Evolutionary conservation across 2,888 invertebrate species (phyloP), one percentile per base, ranked within the genome.

Genomic region (Chalcosyrphus nemorum): DNA sequence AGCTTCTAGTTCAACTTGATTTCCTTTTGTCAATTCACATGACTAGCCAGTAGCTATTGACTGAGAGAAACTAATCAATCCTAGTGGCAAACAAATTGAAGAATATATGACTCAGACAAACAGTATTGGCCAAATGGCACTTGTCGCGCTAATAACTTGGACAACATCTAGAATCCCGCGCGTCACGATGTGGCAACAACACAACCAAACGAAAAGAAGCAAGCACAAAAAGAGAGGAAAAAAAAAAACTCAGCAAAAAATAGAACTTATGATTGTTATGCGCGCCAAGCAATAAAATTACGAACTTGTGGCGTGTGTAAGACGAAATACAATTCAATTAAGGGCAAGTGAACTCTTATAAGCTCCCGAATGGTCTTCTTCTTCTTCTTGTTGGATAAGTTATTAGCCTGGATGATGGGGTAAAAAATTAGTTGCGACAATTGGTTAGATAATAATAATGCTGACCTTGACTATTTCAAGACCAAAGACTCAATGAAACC

Each of bases 391-490:
- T 45, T 57, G 7, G 32, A 52, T 59, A 41, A 76, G n/a, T 59
- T 68, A 27, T 29, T 7, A 41, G 13, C 24, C 47, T 47, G 52
- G 21, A 19, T 63, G 47, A 65, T n/a, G 13, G 32, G n/a, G n/a
- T n/a, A n/a, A n/a, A 35, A 21, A 32, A 52, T 52, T 41, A 35
- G 35, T 38, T 41, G 47, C 59, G 54, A n/a, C 35, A 41, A 4
- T n/a, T 38, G 59, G 77, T 82, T 82, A 82, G 81, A 61, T 82
- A 81, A 81, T 65, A 66, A 50, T 6, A 11, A 2, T 24, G 35
- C 71, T 71, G 77, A 82, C 81, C 81, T 82, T 82, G 63, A 65
- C 17, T 17, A 29, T 72, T 43, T 59, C 65, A 82, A 71, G 71
- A 66, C 81, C 81, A 80, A 61, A 63, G 27, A 63, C 17, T 56